Percentiles rank a stretch among this genome's conserved stretches.
Evolutionary conservation across 1,140 invertebrate genomes (phyloP).

Genomic region (Drosophila willistoni): DNA sequence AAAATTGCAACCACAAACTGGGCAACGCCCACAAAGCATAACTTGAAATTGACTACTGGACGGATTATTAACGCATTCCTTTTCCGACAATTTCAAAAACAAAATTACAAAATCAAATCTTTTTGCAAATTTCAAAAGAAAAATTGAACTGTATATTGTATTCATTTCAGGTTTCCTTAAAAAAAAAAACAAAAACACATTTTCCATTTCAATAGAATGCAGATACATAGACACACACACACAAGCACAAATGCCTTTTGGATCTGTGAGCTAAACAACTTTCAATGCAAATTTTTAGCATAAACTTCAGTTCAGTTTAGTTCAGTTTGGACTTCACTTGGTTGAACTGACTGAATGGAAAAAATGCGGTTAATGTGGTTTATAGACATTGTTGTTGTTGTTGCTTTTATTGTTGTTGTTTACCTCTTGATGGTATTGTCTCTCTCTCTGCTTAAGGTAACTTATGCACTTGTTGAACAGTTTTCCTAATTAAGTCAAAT

Average conservation of each 20-base stretch:
- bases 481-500: slow-evolving; percentile 71
- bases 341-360: slow-evolving; percentile 47
- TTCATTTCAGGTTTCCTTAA: slow-evolving; percentile 17
- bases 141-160: slow-evolving; percentile 1
- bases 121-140: slow-evolving; percentile 12
- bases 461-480: slow-evolving; percentile 66
- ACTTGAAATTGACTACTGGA: slow-evolving; percentile 24
- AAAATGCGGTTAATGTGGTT: slow-evolving; percentile 69
- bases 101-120: slow-evolving; percentile 43
- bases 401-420: slow-evolving; percentile 22
- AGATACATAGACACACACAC: slow-evolving; percentile 15
- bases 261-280: slow-evolving; percentile 49
- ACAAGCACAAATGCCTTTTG: neutral
- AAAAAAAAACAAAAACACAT: slow-evolving; percentile 4
- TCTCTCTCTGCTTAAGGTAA: slow-evolving; percentile 31
- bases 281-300: slow-evolving; percentile 71
- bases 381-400: slow-evolving; percentile 19
- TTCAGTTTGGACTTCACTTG: slow-evolving; percentile 1
- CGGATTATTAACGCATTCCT: slow-evolving; percentile 38
- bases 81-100: slow-evolving; percentile 43
- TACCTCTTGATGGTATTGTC: slow-evolving; percentile 19
- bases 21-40: slow-evolving; percentile 42
- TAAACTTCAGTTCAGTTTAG: slow-evolving; percentile 6
- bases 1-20: slow-evolving; percentile 21
- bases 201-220: slow-evolving; percentile 50